Percentiles rank a stretch among this genome's conserved stretches.
These are phyloP conservation scores for Drosophila quinaria DNA, from an alignment of 2,888 invertebrate genomes.

Conservation along the genomic window DNA sequence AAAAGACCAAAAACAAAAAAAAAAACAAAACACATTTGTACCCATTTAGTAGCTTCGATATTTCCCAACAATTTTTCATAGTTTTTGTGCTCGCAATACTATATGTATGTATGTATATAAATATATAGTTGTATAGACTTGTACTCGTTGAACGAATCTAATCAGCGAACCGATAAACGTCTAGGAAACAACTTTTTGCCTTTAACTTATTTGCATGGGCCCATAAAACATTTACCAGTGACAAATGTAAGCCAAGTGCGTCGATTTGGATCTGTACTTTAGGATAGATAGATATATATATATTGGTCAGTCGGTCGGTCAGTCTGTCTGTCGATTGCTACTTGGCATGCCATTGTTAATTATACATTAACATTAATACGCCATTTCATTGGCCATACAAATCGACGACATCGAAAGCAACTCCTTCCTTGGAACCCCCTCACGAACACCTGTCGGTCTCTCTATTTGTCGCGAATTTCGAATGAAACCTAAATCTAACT, in stretches of 20 bases:
- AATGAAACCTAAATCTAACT: conserved; percentile 27
- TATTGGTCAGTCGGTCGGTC: conserved; percentile 6
- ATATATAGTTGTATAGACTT: not conserved
- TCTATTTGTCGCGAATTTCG: conserved; percentile 39
- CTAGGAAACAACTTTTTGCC: conserved; percentile 10
- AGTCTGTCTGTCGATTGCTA: conserved; percentile 3
- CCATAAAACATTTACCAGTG: conserved; percentile 20
- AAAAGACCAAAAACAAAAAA: conserved; percentile 27
- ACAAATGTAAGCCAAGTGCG: conserved; percentile 42
- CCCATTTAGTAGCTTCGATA: conserved; percentile 22
- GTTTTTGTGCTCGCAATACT: conserved; percentile 6
- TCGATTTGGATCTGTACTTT: conserved; percentile 20
- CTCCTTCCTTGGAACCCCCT: conserved; percentile 40
- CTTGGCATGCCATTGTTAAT: conserved; percentile 54
- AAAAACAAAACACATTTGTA: conserved; percentile 15
- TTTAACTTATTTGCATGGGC: conserved; percentile 43
- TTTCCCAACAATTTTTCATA: conserved; percentile 30
- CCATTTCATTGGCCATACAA: conserved; percentile 41
- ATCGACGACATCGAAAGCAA: conserved; percentile 30
- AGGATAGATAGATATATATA: conserved; percentile 3
- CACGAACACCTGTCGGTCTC: conserved; percentile 43
- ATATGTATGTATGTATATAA: not conserved
- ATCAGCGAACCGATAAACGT: conserved; percentile 50
- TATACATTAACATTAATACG: conserved; percentile 59
- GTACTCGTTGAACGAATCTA: conserved; percentile 38